Evolutionary conservation across 1,140 invertebrate species (phyloP), one percentile per base, ranked within the genome.

Genomic region (Battus philenor): DNA sequence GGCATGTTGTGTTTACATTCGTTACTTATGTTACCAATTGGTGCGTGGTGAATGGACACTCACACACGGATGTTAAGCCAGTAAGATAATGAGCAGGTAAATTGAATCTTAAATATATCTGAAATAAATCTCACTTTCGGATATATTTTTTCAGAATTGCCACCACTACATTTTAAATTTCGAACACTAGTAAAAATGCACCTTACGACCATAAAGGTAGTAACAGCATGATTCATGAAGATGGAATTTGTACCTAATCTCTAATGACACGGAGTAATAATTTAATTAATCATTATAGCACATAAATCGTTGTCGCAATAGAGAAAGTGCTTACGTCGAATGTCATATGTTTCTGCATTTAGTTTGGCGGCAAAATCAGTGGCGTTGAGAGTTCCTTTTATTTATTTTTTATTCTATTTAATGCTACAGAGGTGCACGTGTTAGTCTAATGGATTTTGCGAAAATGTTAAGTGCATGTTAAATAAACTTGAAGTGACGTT

Each of bases 301-400:
- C 51, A 63, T 71, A 65, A 54, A 50, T 45, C 59, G 56, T 67
- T 70, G 55, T 64, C 55, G 47, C 43, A 63, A 54, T 49, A 64
- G 72, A 68, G 72, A 76, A 76, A 76, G 72, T 72, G 44, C 8
- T 22, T 38, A 38, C 22, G 39, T 46, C 16, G 41, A 43, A 22
- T 54, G 46, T 63, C 68, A 60, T 68, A 53, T 58, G 62, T 61
- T 54, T 47, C 48, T 31, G 41, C 33, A 48, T 39, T 69, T 60
- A 80, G 73, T 80, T 77, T 77, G 67, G 67, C 76, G 76, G 67
- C 52, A 73, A 80, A 67, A 51, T 33, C 46, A 56, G 45, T 51
- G 44, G 33, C 47, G 34, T 33, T 64, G 63, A 63, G 46, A 62
- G 63, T 61, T 61, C 41, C 47, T 47, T 50, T 68, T 63, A 54